Evolutionary conservation across 2,113 vertebrate genomes (phyloP).

Genomic region (Dinomys branickii): DNA sequence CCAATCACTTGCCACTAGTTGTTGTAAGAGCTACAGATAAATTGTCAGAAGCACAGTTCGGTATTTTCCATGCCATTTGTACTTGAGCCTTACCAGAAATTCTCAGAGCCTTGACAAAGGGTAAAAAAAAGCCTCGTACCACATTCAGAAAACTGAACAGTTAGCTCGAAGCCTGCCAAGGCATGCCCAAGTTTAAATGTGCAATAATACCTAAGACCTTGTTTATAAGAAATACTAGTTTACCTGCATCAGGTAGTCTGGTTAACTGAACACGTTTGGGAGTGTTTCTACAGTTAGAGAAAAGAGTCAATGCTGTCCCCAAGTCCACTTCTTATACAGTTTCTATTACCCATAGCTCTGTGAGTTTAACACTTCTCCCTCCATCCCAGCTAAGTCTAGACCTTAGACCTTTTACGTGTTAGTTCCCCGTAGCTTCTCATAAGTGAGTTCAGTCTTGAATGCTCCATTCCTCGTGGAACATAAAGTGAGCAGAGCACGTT

Average conservation of each 20-base stretch:
- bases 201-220: conserved; percentile 44
- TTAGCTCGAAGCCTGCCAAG: conserved; percentile 49
- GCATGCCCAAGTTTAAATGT: conserved; percentile 56
- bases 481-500: background rate
- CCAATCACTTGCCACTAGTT: background rate
- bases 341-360: background rate
- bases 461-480: background rate
- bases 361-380: background rate
- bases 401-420: background rate
- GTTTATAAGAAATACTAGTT: conserved; percentile 64
- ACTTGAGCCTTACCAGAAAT: conserved; percentile 52
- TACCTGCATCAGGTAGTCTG: conserved; percentile 38
- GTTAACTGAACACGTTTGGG: conserved; percentile 62
- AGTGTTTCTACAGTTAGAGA: conserved; percentile 27
- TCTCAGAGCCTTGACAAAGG: conserved; percentile 20
- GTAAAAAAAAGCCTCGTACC: conserved; percentile 56
- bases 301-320: conserved; percentile 13
- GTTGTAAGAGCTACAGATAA: conserved; percentile 34
- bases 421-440: conserved; percentile 58
- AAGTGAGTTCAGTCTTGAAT: conserved; percentile 32
- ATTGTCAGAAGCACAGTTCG: conserved; percentile 49
- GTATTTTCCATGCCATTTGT: conserved; percentile 48
- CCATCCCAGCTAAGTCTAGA: background rate
- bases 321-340: background rate
- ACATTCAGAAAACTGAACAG: conserved; percentile 63